Evolutionary conservation across 2,888 invertebrate genomes (phyloP).

Genomic region (Conistra vaccinii): DNA sequence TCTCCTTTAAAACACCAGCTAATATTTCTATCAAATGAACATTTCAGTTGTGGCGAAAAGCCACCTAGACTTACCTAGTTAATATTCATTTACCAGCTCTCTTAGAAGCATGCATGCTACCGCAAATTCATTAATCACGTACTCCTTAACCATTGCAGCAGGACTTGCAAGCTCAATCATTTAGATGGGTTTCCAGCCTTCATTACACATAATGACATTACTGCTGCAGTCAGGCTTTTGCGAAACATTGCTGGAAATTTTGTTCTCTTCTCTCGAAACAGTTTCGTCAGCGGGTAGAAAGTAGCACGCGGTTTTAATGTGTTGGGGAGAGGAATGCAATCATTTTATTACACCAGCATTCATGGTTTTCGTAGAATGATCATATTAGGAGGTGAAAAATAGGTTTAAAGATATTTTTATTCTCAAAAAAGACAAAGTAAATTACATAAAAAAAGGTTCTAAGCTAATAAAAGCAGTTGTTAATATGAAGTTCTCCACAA

Average conservation of each 20-base stretch:
- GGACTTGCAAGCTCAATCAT: constrained; percentile 34
- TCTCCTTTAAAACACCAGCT: no score
- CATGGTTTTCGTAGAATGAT: constrained; percentile 29
- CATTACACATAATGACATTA: constrained; percentile 60
- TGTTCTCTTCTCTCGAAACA: constrained; percentile 52
- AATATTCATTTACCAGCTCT: constrained; percentile 13
- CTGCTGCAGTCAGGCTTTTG: constrained; percentile 50
- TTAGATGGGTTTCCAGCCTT: constrained; percentile 43
- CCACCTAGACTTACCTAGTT: constrained; percentile 27
- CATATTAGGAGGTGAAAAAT: neutral
- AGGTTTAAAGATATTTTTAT: no score
- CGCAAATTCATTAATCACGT: constrained; percentile 46
- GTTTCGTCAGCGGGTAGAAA: constrained; percentile 67
- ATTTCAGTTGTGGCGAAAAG: neutral
- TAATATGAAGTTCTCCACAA: neutral
- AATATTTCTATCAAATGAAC: neutral
- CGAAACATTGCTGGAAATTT: constrained; percentile 62
- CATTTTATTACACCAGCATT: constrained; percentile 44
- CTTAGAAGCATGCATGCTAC: constrained; percentile 15
- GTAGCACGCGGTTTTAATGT: constrained; percentile 66
- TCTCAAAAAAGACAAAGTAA: no score
- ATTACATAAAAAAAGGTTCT: no score
- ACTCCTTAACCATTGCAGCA: constrained; percentile 37
- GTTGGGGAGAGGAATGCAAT: constrained; percentile 54
- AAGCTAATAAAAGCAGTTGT: neutral